Percentiles rank a stretch among this genome's conserved stretches.
Conservation (phyloP, 2,113 vertebrate genomes). For the Sus scrofa region DNA sequence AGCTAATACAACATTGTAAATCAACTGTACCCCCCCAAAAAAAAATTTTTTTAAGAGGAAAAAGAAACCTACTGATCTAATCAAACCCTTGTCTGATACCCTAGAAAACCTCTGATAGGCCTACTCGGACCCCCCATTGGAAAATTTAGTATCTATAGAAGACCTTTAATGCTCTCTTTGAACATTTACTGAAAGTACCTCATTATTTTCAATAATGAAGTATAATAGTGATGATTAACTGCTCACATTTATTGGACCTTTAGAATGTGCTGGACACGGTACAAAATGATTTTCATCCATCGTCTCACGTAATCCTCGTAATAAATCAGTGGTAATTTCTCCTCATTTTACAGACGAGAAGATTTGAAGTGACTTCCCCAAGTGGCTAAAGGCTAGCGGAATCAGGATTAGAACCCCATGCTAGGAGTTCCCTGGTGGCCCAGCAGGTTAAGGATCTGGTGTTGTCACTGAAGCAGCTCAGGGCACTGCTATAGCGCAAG, state of each 20-base stretch:
- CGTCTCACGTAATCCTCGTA: not conserved
- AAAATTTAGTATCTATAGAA: not conserved
- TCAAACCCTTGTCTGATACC: not conserved
- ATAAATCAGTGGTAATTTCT: not conserved
- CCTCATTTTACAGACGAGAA: not conserved
- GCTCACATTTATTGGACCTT: not conserved
- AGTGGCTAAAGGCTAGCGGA: not conserved
- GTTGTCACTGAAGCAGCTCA: too few relatives aligned
- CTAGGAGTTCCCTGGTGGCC: too few relatives aligned
- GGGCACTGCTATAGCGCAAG: too few relatives aligned
- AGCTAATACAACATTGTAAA: too few relatives aligned
- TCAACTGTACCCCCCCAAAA: too few relatives aligned
- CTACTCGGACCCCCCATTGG: not conserved
- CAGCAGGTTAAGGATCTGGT: too few relatives aligned
- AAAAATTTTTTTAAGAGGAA: too few relatives aligned
- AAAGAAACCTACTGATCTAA: not conserved
- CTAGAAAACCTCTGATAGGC: not conserved
- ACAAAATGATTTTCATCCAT: not conserved
- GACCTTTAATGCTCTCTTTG: not conserved
- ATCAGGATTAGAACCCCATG: not conserved
- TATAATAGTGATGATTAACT: not conserved
- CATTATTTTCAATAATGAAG: not conserved
- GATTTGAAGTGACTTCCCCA: not conserved
- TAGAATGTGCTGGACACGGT: not conserved
- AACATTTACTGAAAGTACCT: not conserved